phyloP scores from a whole-genome alignment of 2,113 vertebrate genomes.

The Pteronura brasiliensis region DNA sequence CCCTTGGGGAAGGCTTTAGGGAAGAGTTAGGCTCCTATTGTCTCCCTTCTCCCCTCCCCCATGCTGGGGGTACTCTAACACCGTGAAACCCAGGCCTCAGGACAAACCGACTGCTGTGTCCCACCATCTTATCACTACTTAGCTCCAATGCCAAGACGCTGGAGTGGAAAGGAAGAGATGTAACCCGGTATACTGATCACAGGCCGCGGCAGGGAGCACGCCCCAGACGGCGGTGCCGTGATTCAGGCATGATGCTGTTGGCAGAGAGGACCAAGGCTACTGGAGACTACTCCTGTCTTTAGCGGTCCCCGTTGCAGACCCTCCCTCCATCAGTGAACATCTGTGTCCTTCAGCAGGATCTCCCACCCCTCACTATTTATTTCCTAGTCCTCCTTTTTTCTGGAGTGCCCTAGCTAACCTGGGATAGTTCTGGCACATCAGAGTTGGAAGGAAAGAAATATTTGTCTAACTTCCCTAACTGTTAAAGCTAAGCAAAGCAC shows the following conservation, averaged over 20 bases:
- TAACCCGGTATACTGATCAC: neutral
- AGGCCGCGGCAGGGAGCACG: neutral
- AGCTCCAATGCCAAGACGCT: neutral
- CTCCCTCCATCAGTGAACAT: neutral
- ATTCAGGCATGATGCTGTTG: neutral
- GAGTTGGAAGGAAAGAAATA: conserved; percentile 51
- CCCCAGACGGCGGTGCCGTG: neutral
- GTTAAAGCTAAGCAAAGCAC: conserved; percentile 84
- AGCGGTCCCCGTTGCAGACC: neutral
- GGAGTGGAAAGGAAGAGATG: conserved; percentile 74
- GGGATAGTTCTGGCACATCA: conserved; percentile 14
- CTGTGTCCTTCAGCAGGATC: neutral
- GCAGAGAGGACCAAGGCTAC: neutral
- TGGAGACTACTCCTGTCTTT: neutral
- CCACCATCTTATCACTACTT: neutral
- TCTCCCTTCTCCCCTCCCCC: neutral
- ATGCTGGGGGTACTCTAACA: neutral
- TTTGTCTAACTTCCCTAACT: conserved; percentile 17
- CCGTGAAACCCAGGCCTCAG: neutral
- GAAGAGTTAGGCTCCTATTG: neutral
- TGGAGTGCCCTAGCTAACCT: neutral
- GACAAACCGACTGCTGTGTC: conserved; percentile 67
- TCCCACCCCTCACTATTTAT: neutral
- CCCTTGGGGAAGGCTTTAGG: neutral
- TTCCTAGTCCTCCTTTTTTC: neutral